phyloP scores from a whole-genome alignment of 1,140 invertebrate species.

The Nephotettix cincticeps region DNA sequence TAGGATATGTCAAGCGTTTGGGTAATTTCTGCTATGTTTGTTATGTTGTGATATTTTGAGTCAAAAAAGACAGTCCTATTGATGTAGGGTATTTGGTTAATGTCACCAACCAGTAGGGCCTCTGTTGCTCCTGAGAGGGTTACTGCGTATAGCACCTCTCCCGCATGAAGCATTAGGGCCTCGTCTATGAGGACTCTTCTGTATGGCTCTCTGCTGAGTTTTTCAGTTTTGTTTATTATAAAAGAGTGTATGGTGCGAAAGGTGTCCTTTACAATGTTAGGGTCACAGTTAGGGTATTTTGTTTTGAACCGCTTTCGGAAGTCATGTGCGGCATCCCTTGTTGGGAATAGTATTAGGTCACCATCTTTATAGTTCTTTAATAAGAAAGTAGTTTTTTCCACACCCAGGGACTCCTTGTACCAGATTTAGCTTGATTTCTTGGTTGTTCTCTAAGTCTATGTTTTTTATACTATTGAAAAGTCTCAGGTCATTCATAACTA shows the following conservation, averaged over 20 bases:
- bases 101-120: background rate
- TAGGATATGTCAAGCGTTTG: background rate
- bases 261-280: background rate
- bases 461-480: background rate
- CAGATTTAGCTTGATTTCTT: background rate
- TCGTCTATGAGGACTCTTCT: background rate
- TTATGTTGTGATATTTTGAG: background rate
- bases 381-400: background rate
- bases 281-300: background rate
- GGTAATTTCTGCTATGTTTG: background rate
- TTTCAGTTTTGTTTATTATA: background rate
- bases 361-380: background rate
- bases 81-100: slow-evolving; percentile 2
- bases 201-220: background rate
- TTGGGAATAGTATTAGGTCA: background rate
- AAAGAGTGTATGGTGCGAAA: background rate
- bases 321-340: background rate
- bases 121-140: background rate
- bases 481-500: background rate
- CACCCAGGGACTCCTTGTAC: background rate
- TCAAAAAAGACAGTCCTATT: background rate
- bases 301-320: background rate
- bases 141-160: background rate
- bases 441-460: background rate
- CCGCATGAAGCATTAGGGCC: background rate